Conservation (phyloP, 2,113 vertebrate genomes). For the Caretta caretta region DNA sequence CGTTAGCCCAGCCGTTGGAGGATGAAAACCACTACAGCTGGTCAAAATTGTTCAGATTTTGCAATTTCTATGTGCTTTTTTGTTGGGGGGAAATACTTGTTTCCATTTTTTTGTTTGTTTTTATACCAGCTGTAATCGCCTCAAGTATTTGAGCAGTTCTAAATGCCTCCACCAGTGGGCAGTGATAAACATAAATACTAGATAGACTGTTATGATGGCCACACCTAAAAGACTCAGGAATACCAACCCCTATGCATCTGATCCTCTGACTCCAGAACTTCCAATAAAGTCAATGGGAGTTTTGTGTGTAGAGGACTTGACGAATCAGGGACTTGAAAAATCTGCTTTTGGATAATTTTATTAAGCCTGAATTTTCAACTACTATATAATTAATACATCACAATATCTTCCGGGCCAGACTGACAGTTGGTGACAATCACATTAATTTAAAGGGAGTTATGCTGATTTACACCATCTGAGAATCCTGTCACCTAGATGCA, state of each 20-base stretch:
- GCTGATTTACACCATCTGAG: not conserved
- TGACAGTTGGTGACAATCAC: not conserved
- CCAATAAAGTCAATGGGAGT: not conserved
- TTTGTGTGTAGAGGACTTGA: not conserved
- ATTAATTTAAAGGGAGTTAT: not conserved
- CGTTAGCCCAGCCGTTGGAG: not conserved
- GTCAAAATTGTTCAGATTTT: not conserved
- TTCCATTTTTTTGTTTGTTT: not conserved
- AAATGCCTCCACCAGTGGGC: not conserved
- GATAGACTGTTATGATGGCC: not conserved
- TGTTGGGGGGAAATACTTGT: not conserved
- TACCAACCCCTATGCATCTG: not conserved
- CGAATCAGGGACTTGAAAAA: not conserved
- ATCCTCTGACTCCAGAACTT: not conserved
- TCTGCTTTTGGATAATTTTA: not conserved
- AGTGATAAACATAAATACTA: not conserved
- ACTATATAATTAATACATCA: not conserved
- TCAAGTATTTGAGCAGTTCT: not conserved
- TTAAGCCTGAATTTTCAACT: not conserved
- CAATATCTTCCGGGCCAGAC: not conserved
- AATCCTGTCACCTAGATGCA: not conserved
- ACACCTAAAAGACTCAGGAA: not conserved
- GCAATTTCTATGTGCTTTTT: accelerated
- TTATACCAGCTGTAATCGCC: accelerated
- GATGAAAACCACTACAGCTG: accelerated